Percentiles rank a stretch among this genome's conserved stretches.
Evolutionary conservation across 2,113 vertebrate species (phyloP).

Genomic region (Actenoides lindsayi): DNA sequence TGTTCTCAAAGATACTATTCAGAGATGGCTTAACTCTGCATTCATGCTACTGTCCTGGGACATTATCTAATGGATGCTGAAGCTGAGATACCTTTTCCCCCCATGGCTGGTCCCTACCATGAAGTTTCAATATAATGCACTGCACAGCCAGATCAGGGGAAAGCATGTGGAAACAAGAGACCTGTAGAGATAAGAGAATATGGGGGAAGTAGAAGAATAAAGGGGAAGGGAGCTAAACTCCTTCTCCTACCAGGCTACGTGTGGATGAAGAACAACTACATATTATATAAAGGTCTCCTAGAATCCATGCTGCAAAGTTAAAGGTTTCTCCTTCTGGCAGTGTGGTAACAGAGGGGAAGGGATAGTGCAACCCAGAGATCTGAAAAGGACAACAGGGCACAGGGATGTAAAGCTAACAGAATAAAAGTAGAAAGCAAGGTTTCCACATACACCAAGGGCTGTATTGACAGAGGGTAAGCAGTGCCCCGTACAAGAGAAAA

Average conservation of each 20-base stretch:
- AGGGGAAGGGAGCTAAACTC: neutral
- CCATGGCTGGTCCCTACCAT: neutral
- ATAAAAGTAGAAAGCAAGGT: constrained; percentile 23
- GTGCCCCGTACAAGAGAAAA: constrained; percentile 36
- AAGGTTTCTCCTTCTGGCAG: neutral
- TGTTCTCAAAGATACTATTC: neutral
- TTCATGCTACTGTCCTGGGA: neutral
- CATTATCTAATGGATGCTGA: neutral
- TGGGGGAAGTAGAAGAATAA: neutral
- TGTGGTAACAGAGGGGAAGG: neutral
- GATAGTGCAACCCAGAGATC: neutral
- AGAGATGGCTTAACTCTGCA: neutral
- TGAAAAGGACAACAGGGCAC: neutral
- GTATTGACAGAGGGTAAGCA: constrained; percentile 44
- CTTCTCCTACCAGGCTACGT: neutral
- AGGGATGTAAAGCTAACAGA: neutral
- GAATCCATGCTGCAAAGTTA: neutral
- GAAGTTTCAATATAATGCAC: neutral
- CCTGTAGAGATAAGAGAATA: neutral
- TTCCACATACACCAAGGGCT: neutral
- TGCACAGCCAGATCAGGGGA: neutral
- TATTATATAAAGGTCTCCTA: neutral
- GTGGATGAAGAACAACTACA: neutral
- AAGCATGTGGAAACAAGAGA: neutral
- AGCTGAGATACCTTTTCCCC: neutral